These are phyloP conservation scores for Rostratula benghalensis DNA, from an alignment of 2,113 vertebrate genomes.

Conservation along the genomic window DNA sequence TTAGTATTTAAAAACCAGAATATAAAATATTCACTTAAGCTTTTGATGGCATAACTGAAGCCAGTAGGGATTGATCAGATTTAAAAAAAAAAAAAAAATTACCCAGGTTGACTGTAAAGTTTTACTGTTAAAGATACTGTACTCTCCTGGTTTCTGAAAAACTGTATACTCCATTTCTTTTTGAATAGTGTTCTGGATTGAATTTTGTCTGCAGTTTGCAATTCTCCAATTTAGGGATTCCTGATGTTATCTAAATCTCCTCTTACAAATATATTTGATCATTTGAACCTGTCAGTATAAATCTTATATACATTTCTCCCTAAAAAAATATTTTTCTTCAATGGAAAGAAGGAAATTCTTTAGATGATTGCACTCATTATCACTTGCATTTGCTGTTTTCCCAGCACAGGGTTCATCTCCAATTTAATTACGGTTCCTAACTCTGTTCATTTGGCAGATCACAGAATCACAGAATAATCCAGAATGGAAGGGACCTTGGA, in stretches of 20 bases:
- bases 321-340: not conserved
- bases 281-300: not conserved
- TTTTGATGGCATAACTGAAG: not conserved
- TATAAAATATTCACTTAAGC: not conserved
- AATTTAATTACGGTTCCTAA: not conserved
- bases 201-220: not conserved
- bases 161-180: not conserved
- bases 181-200: not conserved
- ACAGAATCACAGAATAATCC: not conserved
- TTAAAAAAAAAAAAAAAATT: not conserved
- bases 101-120: not conserved
- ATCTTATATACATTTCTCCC: not conserved
- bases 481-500: not conserved
- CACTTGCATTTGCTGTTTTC: not conserved
- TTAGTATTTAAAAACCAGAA: not conserved
- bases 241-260: not conserved
- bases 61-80: not conserved
- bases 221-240: not conserved
- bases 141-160: not conserved
- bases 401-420: not conserved
- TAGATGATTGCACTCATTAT: not conserved
- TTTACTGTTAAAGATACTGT: not conserved
- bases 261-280: not conserved
- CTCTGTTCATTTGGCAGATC: not conserved
- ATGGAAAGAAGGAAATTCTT: not conserved